Conservation (phyloP, 30 jellyfish, hydroid and myxozoan genomes). For the Chrysaora quinquecirrha region DNA sequence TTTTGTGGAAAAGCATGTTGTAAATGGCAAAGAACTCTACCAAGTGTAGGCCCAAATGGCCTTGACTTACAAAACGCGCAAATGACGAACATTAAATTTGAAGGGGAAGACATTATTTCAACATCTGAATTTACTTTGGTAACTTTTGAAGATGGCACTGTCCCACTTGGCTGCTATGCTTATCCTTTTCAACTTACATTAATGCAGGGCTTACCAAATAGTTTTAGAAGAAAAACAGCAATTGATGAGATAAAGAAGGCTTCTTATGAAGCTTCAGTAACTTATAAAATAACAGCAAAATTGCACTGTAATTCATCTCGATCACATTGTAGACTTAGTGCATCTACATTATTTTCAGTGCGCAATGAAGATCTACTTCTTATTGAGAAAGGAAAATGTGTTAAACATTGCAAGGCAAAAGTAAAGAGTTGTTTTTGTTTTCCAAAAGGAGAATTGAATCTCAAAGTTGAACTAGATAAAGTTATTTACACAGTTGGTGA, state of each 20-base stretch:
- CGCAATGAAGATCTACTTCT: constrained; percentile 28
- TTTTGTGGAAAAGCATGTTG: constrained; percentile 38
- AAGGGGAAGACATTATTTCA: constrained; percentile 23
- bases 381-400: background rate
- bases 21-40: constrained; percentile 29
- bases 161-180: constrained; percentile 74
- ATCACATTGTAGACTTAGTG: background rate
- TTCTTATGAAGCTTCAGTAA: constrained; percentile 37
- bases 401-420: background rate
- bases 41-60: background rate
- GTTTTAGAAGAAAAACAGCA: constrained; percentile 26
- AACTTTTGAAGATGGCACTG: constrained; percentile 29
- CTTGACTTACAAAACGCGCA: background rate
- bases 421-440: constrained; percentile 48
- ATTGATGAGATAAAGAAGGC: constrained; percentile 47
- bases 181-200: constrained; percentile 52
- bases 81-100: constrained; percentile 12
- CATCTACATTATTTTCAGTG: background rate
- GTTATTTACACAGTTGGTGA: constrained; percentile 50
- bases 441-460: constrained; percentile 31
- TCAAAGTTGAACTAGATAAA: constrained; percentile 41
- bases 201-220: constrained; percentile 59
- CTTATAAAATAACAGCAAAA: constrained; percentile 35
- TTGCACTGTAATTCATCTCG: constrained; percentile 3
- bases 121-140: background rate